Evolutionary conservation across 2,888 invertebrate species (phyloP).

Genomic region (Acrobeloides nanus): DNA sequence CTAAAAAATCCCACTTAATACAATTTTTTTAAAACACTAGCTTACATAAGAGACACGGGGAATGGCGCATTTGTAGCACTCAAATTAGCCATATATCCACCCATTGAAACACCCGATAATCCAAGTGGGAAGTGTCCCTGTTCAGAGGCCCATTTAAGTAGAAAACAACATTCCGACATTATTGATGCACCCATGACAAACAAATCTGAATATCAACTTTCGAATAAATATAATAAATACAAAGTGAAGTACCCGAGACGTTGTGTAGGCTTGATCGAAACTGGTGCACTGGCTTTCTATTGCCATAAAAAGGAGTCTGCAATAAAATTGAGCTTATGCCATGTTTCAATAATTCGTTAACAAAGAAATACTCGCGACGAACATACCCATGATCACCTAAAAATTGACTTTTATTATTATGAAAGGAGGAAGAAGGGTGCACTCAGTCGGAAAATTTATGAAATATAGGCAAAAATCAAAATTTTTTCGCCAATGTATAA

Average conservation of each 20-base stretch:
- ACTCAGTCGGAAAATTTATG: too few species aligned
- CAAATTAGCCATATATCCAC: conserved; percentile 75
- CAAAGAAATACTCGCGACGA: conserved; percentile 79
- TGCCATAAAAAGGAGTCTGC: conserved; percentile 85
- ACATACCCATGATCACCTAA: conserved; percentile 69
- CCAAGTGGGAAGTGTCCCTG: conserved; percentile 78
- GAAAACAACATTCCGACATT: conserved; percentile 76
- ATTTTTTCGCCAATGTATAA: too few species aligned
- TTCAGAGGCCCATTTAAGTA: conserved; percentile 86
- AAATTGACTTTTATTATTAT: neutral
- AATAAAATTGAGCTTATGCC: conserved; percentile 86
- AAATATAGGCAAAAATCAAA: too few species aligned
- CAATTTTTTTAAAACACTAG: too few species aligned
- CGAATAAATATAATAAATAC: neutral
- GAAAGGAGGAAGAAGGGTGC: neutral
- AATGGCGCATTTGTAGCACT: conserved; percentile 92
- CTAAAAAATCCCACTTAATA: too few species aligned
- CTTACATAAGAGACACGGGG: conserved; percentile 82
- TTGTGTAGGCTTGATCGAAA: conserved; percentile 62
- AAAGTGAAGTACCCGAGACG: neutral
- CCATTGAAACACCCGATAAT: conserved; percentile 45
- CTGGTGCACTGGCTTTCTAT: conserved; percentile 77
- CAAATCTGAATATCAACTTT: conserved; percentile 68
- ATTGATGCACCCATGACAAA: conserved; percentile 98
- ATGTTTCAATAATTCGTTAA: conserved; percentile 78